Conservation (phyloP, 2,888 invertebrate genomes). For the Lycia hirtaria region DNA sequence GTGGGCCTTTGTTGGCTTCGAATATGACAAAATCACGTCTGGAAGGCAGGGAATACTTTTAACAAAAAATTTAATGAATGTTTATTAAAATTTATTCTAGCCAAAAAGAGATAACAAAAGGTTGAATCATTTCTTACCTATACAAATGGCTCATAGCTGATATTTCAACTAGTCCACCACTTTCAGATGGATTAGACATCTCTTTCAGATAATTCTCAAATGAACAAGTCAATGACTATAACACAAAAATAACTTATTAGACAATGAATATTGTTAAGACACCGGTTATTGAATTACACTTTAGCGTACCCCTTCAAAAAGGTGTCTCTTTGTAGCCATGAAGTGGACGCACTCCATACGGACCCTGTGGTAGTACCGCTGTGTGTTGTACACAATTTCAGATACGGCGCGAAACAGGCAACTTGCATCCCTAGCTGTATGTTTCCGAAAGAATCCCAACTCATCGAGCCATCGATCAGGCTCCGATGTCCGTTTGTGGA, state of each 20-base stretch:
- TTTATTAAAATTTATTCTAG: background rate
- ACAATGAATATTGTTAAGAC: slow-evolving; percentile 20
- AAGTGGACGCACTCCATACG: slow-evolving; percentile 90
- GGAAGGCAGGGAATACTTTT: slow-evolving; percentile 56
- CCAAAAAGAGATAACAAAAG: background rate
- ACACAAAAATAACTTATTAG: slow-evolving; percentile 62
- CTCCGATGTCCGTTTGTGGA: slow-evolving; percentile 79
- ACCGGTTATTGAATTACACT: background rate
- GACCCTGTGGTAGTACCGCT: slow-evolving; percentile 90
- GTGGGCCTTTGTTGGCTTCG: slow-evolving; percentile 86
- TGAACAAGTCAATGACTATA: slow-evolving; percentile 86
- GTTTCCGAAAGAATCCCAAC: slow-evolving; percentile 93
- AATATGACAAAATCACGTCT: slow-evolving; percentile 91
- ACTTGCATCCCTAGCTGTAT: slow-evolving; percentile 94
- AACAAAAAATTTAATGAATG: slow-evolving; percentile 27
- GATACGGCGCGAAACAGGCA: slow-evolving; percentile 95
- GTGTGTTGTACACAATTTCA: slow-evolving; percentile 90
- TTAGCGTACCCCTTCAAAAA: slow-evolving; percentile 87
- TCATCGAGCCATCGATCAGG: slow-evolving; percentile 92
- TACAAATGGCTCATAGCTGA: slow-evolving; percentile 89
- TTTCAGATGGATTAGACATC: slow-evolving; percentile 88
- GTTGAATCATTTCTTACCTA: slow-evolving; percentile 78
- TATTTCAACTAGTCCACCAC: slow-evolving; percentile 89
- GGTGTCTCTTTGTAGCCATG: slow-evolving; percentile 87
- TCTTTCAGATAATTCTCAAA: slow-evolving; percentile 89